Evolutionary conservation across 2,888 invertebrate species (phyloP), one percentile per base, ranked within the genome.

Genomic region (Alitta virens): DNA sequence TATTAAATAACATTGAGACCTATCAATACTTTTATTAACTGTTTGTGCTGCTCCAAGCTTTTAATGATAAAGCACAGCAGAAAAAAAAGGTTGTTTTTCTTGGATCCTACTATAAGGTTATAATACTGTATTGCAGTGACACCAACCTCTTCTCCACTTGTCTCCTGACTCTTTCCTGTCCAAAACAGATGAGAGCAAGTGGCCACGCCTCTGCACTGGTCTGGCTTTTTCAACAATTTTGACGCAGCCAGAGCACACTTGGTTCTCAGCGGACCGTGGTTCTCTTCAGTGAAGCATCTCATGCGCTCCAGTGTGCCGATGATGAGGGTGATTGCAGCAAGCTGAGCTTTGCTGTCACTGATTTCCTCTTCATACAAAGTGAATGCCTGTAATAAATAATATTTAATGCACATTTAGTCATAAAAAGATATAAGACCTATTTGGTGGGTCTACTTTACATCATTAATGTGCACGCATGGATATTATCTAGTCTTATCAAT

Each of bases 291-390:
- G 74, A 98, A 96, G 74, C 96, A 97, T 66, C 90, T 88, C 85
- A 95, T 92, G 80, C 94, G 92, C 80, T 98, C 95, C 70, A 98
- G 89, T 0, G 97, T 95, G 49, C 93, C 95, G 63, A 96, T 94
- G 61, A 99, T 93, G 38, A 98, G 85, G 0, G 94, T 94, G 60
- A 99, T 94, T 46, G 97, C 96, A 0, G 96, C 93, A 65, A 98
- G 82, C 81, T 99, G 98, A 1, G 96, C 94, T 80, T 95, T 95
- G 62, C 94, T 94, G 82, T 98, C 98, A 1, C 94, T 93, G 75
- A 99, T 79, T 84, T 98, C 98, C 81, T 99, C 99, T 82, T 99
- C 98, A 80, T 98, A 99, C 60, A 99, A 83, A 0, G 96, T 93
- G 83, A 99, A 98, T 0, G 97, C 94, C 85, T 91, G 84, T 1